Conservation (phyloP, 2,888 invertebrate genomes). For the Megamerina dolium region DNA sequence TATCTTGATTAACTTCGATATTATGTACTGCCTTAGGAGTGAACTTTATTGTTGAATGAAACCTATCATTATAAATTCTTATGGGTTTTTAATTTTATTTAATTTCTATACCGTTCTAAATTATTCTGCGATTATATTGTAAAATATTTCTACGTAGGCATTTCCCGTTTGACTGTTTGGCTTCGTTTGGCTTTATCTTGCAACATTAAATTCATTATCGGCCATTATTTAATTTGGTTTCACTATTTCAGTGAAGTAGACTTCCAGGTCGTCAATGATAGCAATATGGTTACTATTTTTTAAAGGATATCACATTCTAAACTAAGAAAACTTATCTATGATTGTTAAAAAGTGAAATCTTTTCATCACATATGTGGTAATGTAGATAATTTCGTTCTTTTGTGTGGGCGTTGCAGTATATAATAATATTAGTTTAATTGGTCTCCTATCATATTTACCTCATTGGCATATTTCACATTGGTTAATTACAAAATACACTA, state of each 20-base stretch:
- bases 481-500: slow-evolving; percentile 18
- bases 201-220: slow-evolving; percentile 19
- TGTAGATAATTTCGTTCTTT: slow-evolving; percentile 15
- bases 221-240: slow-evolving; percentile 15
- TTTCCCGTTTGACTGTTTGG: no score
- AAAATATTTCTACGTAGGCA: no score
- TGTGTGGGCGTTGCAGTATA: slow-evolving; percentile 17
- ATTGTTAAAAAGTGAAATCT: slow-evolving; percentile 10
- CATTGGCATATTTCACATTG: slow-evolving; percentile 18
- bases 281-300: slow-evolving; percentile 13
- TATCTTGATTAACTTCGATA: no score
- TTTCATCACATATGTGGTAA: slow-evolving; percentile 13
- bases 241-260: slow-evolving; percentile 14
- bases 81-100: no score
- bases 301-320: slow-evolving; percentile 8
- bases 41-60: slow-evolving; percentile 12
- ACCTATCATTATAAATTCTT: no score
- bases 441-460: slow-evolving; percentile 16
- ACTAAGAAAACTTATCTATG: slow-evolving; percentile 19
- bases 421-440: slow-evolving; percentile 16
- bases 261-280: slow-evolving; percentile 10
- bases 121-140: no score
- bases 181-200: slow-evolving; percentile 16
- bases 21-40: no score
- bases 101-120: no score